Conservation (phyloP, 1,140 invertebrate species). For the Plutomurus gul region DNA sequence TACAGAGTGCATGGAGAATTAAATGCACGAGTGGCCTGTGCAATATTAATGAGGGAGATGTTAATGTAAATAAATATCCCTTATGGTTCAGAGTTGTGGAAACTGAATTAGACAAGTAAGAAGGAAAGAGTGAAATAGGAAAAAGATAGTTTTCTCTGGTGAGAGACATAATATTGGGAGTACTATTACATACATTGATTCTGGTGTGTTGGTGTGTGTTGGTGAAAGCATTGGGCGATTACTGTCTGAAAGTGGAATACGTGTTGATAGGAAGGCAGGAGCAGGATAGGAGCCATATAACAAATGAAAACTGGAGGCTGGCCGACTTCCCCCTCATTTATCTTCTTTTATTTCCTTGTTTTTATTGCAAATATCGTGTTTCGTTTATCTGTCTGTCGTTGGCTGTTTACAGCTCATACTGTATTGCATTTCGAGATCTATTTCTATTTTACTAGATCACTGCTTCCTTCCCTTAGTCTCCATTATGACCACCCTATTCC, state of each 20-base stretch:
- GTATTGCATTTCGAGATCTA: constrained; percentile 14
- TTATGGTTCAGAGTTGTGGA: too few species aligned
- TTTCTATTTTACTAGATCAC: background rate
- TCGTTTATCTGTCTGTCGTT: constrained; percentile 5
- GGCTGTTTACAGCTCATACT: constrained; percentile 12
- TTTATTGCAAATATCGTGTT: constrained; percentile 27
- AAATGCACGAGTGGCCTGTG: too few species aligned
- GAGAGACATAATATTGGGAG: too few species aligned
- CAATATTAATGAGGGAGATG: too few species aligned
- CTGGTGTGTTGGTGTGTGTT: too few species aligned
- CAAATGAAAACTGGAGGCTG: background rate
- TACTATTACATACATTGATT: too few species aligned
- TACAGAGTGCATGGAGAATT: too few species aligned
- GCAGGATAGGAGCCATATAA: background rate
- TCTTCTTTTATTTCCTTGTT: constrained; percentile 24
- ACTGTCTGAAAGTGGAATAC: background rate
- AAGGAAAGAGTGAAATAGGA: too few species aligned
- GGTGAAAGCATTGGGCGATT: background rate
- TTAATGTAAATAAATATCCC: too few species aligned
- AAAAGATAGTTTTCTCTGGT: too few species aligned
- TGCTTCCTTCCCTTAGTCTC: background rate
- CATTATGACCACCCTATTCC: background rate
- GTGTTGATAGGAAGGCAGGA: background rate
- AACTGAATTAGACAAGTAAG: too few species aligned
- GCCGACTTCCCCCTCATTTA: background rate